These are phyloP conservation scores for Cancer borealis DNA, from an alignment of 2,888 invertebrate genomes.

Conservation along the genomic window DNA sequence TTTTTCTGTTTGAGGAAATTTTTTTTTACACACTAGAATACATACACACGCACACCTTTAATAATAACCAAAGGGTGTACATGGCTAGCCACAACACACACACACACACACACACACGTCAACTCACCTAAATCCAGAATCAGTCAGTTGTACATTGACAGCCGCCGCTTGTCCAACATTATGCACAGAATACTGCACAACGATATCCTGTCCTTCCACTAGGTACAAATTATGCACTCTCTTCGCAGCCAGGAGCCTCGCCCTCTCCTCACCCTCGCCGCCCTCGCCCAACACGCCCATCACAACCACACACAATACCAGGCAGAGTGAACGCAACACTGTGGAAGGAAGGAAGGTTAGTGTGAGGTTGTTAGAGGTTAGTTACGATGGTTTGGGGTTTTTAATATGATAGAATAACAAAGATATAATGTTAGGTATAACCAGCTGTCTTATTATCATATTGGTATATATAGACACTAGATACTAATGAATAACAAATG, in stretches of 20 bases:
- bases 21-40: too few species aligned
- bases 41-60: too few species aligned
- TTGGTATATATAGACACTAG: too few species aligned
- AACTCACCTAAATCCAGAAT: conserved; percentile 87
- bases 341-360: neutral
- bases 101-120: neutral
- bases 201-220: conserved; percentile 97
- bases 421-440: too few species aligned
- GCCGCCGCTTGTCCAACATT: conserved; percentile 96
- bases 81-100: too few species aligned
- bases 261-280: conserved; percentile 69
- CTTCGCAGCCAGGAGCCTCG: conserved; percentile 74
- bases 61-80: too few species aligned
- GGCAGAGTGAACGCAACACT: neutral
- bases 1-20: too few species aligned
- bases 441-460: too few species aligned
- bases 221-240: conserved; percentile 93
- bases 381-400: neutral
- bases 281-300: neutral
- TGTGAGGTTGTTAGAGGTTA: neutral
- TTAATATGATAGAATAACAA: neutral
- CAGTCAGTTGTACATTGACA: conserved; percentile 91
- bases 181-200: conserved; percentile 95
- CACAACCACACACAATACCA: neutral
- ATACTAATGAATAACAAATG: too few species aligned